Evolutionary conservation across 2,797 vertebrate genomes (phyloP), one percentile per base, ranked within the genome.

Genomic region (Enteromius viviparus): DNA sequence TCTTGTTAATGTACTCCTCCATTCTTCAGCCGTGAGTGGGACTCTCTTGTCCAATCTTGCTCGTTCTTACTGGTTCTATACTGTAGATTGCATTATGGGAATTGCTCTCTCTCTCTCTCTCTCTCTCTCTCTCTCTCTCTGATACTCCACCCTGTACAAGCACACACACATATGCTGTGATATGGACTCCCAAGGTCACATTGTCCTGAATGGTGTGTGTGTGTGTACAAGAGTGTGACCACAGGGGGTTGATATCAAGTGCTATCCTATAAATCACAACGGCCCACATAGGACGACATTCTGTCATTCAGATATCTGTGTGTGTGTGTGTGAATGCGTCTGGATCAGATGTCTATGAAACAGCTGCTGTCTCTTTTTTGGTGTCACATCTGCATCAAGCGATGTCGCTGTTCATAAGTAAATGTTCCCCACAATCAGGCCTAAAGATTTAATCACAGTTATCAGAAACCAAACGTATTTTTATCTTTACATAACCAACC

Each of bases 151-250:
- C 84, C 77, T 86, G 70, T 87, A 87, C 62, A 80, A 80, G 87
- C 86, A 90, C 86, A 85, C 71, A 80, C 83, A 71, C 77, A 70
- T 66, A 83, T 78, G 58, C 68, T 64, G 60, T 76, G 70, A 81
- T 76, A 84, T 68, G 47, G 74, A 89, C 66, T 77, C 89, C 87
- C 93, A 95, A 95, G 94, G 94, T 95, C 92, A 95, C 89, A 85
- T 89, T 90, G 87, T 88, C 88, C 87, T 87, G 89, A 86, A 91
- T 66, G 47, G 76, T 79, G 71, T 68, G 51, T 81, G 74, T 9
- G 26, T 65, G 70, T 74, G 77, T 49, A 32, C 47, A 66, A 69
- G 70, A 86, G 77, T 84, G 53, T 45, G 47, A 64, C 81, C 40
- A 64, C 72, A 66, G 84, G 82, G 53, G 23, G 7, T 19, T 68